A percentile compares a stretch with the other conserved stretches of the same genome.
These are phyloP conservation scores for Porites australiensis DNA, from an alignment of 64 coral and sea anemone species.

Conservation along the genomic window DNA sequence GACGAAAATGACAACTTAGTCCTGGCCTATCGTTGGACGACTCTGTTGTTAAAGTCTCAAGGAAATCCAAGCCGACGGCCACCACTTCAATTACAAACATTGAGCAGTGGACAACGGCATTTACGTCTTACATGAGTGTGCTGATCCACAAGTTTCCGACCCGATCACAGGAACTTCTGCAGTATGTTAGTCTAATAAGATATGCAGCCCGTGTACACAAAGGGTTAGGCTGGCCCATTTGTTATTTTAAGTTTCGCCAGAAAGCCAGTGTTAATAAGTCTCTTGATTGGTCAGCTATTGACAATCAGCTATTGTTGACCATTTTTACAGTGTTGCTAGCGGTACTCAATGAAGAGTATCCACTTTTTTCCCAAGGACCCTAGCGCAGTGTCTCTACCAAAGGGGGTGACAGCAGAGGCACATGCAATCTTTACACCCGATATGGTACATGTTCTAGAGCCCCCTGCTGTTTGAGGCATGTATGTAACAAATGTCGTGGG, in stretches of 20 bases:
- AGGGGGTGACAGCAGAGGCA: constrained; percentile 23
- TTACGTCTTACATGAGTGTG: constrained; percentile 36
- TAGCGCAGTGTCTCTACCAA: background rate
- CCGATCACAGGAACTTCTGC: background rate
- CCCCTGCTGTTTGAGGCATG: too few species aligned
- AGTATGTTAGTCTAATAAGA: constrained; percentile 54
- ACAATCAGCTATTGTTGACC: constrained; percentile 49
- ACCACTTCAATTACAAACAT: constrained; percentile 14
- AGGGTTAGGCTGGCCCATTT: constrained; percentile 54
- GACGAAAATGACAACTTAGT: background rate
- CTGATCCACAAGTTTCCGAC: background rate
- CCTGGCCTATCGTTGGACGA: background rate
- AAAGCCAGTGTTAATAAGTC: background rate
- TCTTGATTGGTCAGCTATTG: constrained; percentile 22
- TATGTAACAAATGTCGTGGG: too few species aligned
- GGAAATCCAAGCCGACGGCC: background rate
- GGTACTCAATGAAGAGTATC: constrained; percentile 16
- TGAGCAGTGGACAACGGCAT: constrained; percentile 21
- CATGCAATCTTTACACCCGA: constrained; percentile 30
- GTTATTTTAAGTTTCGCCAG: constrained; percentile 39
- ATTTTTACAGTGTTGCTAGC: constrained; percentile 27
- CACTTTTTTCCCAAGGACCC: constrained; percentile 62
- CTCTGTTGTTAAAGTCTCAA: constrained; percentile 11
- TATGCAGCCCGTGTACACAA: constrained; percentile 40
- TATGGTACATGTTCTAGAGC: background rate